These are phyloP conservation scores for Manis crassicaudata DNA, from an alignment of 2,797 vertebrate genomes.

Conservation along the genomic window DNA sequence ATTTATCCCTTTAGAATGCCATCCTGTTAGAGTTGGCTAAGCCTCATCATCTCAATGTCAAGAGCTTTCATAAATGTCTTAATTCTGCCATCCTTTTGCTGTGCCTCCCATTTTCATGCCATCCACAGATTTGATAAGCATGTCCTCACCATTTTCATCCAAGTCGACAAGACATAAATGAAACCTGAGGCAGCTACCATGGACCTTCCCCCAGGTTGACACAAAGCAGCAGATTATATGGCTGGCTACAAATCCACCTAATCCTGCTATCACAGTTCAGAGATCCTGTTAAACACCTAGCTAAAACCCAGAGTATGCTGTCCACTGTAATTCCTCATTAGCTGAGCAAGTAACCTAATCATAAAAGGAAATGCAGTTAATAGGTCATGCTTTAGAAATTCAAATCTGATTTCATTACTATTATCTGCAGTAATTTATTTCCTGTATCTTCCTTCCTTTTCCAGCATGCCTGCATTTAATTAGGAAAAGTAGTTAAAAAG, in stretches of 20 bases:
- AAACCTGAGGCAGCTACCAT: not conserved
- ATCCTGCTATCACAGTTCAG: conserved; percentile 16
- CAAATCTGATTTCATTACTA: conserved; percentile 55
- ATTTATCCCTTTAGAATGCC: conserved; percentile 22
- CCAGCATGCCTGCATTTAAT: conserved; percentile 53
- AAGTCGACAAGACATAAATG: not conserved
- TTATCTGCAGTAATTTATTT: conserved; percentile 47
- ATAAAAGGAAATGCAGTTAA: conserved; percentile 59
- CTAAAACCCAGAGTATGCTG: not conserved
- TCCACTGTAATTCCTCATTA: conserved; percentile 53
- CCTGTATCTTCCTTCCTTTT: conserved; percentile 53
- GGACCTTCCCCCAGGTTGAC: not conserved
- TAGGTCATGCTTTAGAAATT: conserved; percentile 13
- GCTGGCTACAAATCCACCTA: not conserved
- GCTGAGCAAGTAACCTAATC: conserved; percentile 52
- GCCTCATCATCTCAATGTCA: not conserved
- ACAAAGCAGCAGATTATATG: not conserved
- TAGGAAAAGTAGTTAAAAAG: conserved; percentile 50
- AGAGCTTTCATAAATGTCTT: not conserved
- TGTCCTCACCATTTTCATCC: not conserved
- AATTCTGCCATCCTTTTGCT: not conserved
- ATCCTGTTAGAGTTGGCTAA: not conserved
- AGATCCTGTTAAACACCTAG: conserved; percentile 14
- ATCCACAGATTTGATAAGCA: not conserved
- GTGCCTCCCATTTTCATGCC: not conserved